phyloP scores from a whole-genome alignment of 2,113 vertebrate genomes.

The Alethe diademata region DNA sequence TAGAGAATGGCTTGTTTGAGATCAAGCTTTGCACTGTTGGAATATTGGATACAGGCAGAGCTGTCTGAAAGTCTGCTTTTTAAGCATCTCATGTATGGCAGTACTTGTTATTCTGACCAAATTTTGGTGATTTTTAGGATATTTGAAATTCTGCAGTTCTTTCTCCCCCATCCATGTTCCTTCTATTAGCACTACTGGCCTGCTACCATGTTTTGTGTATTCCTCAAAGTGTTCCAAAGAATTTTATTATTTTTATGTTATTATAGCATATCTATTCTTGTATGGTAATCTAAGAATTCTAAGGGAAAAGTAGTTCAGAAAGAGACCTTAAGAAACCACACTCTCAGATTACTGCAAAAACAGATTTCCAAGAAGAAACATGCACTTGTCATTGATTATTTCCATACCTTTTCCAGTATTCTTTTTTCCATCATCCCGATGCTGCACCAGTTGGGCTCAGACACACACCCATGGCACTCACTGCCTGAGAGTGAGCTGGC shows the following conservation, averaged over 20 bases:
- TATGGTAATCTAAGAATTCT: not conserved
- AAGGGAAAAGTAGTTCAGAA: not conserved
- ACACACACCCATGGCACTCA: not conserved
- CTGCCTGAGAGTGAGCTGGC: not conserved
- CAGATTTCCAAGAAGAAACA: not conserved
- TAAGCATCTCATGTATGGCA: not conserved
- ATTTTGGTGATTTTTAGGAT: not conserved
- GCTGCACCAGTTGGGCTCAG: not conserved
- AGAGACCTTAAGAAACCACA: not conserved
- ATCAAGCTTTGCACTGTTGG: not conserved
- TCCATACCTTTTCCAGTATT: not conserved
- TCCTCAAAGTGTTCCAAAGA: not conserved
- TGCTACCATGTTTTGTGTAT: not conserved
- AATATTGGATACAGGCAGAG: rapidly evolving
- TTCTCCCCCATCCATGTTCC: not conserved
- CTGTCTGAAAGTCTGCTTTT: not conserved
- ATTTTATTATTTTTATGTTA: not conserved
- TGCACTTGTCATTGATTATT: not conserved
- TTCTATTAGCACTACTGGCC: not conserved
- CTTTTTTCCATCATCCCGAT: not conserved
- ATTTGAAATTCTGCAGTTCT: not conserved
- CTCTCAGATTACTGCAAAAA: not conserved
- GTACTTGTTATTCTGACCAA: not conserved
- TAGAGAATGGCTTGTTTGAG: not conserved
- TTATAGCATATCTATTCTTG: not conserved